phyloP scores from a whole-genome alignment of 2,113 vertebrate species.

The Origma solitaria region DNA sequence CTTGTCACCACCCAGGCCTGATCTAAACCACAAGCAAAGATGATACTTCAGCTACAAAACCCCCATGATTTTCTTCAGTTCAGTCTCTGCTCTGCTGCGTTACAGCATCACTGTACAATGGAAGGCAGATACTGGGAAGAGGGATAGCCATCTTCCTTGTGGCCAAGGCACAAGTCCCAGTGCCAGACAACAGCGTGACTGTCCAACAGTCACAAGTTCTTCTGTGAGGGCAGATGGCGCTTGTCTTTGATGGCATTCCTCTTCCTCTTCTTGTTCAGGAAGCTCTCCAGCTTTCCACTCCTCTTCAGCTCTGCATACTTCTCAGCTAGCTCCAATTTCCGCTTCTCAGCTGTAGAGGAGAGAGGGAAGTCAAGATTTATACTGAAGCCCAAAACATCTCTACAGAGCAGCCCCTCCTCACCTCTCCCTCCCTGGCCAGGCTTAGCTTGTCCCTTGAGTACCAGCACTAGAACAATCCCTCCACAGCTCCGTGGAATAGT shows the following conservation, averaged over 20 bases:
- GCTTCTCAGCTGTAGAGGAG: constrained; percentile 78
- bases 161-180: background rate
- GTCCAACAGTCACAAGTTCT: constrained; percentile 11
- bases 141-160: background rate
- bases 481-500: background rate
- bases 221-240: constrained; percentile 77
- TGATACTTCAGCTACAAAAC: background rate
- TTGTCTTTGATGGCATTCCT: constrained; percentile 90
- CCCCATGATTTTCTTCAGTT: background rate
- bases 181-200: background rate
- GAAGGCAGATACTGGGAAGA: background rate
- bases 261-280: constrained; percentile 91
- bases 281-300: constrained; percentile 89
- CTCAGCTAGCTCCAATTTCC: constrained; percentile 84
- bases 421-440: background rate
- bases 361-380: background rate
- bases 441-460: background rate
- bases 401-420: background rate
- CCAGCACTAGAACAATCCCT: background rate
- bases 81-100: background rate
- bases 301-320: constrained; percentile 88
- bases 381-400: background rate
- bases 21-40: background rate
- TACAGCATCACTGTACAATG: background rate
- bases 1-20: background rate